phyloP scores from a whole-genome alignment of 2,113 vertebrate genomes.

The Cercocebus atys region DNA sequence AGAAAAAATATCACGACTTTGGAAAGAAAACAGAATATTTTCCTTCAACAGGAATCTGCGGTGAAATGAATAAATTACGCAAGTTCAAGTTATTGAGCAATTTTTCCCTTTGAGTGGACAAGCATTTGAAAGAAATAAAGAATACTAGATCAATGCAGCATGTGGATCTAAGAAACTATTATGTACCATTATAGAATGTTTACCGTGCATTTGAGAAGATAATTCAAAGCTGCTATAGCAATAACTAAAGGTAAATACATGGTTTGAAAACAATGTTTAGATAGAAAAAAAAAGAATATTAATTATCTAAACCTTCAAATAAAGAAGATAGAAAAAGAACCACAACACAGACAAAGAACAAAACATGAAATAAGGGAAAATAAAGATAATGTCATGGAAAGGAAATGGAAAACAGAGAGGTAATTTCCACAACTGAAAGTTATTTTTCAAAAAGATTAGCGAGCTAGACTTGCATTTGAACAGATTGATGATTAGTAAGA shows the following conservation, averaged over 20 bases:
- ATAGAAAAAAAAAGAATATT: not conserved
- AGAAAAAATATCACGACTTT: not conserved
- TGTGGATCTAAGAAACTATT: not conserved
- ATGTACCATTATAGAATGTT: not conserved
- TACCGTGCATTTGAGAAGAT: not conserved
- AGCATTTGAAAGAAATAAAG: conserved; percentile 6
- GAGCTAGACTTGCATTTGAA: not conserved
- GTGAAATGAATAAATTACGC: not conserved
- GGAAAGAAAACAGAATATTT: not conserved
- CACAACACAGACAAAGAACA: not conserved
- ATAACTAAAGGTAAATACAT: not conserved
- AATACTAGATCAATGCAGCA: not conserved
- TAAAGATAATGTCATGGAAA: not conserved
- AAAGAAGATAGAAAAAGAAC: not conserved
- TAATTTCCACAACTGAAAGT: not conserved
- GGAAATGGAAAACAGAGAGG: not conserved
- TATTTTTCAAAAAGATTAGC: not conserved
- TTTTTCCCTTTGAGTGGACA: not conserved
- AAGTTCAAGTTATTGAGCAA: not conserved
- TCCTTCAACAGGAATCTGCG: not conserved
- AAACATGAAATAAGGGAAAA: not conserved
- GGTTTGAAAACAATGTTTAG: not conserved
- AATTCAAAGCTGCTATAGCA: not conserved
- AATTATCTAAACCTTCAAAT: not conserved
- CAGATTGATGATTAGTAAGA: not conserved